These are phyloP conservation scores for Thymelicus lineola DNA, from an alignment of 2,888 invertebrate genomes.

Conservation along the genomic window DNA sequence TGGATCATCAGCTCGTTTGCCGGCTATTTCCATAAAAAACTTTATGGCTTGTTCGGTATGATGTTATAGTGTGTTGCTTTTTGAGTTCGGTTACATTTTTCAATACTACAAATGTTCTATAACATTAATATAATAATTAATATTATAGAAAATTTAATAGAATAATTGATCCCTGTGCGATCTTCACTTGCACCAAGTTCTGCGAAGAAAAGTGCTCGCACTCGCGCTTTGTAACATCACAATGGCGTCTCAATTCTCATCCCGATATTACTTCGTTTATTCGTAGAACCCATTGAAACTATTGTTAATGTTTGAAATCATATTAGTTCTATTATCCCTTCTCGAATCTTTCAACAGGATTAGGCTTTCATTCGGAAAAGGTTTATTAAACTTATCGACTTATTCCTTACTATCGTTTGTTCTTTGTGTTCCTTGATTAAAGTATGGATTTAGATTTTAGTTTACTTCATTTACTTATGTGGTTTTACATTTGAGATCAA, in stretches of 20 bases:
- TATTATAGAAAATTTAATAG: no score
- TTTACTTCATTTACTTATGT: not conserved
- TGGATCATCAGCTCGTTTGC: no score
- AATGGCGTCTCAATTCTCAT: constrained; percentile 27
- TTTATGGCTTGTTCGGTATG: no score
- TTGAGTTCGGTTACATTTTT: no score
- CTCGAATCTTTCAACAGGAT: constrained; percentile 31
- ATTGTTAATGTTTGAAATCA: constrained; percentile 40
- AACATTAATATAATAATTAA: no score
- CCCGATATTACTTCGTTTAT: constrained; percentile 35
- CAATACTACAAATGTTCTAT: no score
- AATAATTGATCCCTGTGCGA: not conserved
- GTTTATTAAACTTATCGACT: constrained; percentile 19
- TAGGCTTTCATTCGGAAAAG: constrained; percentile 12
- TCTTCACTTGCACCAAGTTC: not conserved
- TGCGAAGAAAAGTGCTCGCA: constrained; percentile 18
- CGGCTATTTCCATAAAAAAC: no score
- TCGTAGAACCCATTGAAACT: constrained; percentile 31
- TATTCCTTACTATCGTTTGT: not conserved
- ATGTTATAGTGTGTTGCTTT: no score
- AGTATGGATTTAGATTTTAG: not conserved
- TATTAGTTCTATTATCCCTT: constrained; percentile 36
- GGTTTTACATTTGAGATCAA: no score
- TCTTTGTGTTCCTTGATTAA: constrained; percentile 1
- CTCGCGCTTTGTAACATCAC: constrained; percentile 34